Base-by-base conservation (phyloP, 2,888 invertebrate species). In the Harpagoxenus sublaevis region DNA sequence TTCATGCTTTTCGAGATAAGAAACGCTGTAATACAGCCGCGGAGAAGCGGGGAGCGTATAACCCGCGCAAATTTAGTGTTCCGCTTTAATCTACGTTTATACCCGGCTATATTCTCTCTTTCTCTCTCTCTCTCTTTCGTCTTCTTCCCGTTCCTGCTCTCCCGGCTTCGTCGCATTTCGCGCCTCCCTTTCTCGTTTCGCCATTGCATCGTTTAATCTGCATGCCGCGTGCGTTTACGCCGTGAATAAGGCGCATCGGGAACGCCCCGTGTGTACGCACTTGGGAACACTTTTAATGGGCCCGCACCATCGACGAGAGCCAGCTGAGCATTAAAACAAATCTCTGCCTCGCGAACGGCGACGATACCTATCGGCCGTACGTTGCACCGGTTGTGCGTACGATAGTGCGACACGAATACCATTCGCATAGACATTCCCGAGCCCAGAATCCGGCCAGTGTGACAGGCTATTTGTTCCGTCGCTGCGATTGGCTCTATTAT, bases 291-390 rank as follows among this genome's bases (percentile, higher is more conserved):
- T 85, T 87, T 88, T 89, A 89, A 89, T 90, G 87, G 90, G 23
- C 23, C 39, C 77, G 57, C 42, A 81, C 77, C 86, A 88, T 89
- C 89, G 83, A 83, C 81, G 78, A 70, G 73, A 73, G 63, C 63
- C 57, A 74, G 62, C 63, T 73, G 73, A 82, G 75, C 88, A 89
- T 89, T 89, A 86, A 89, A 89, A 89, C 89, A 82, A 89, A 89
- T 88, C 88, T 85, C 77, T 45, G 28, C 77, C 60, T 23, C 60
- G 51, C 74, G 57, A 84, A 89, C 79, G 84, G 62, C 77, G 77
- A 74, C 73, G 88, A 86, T 84, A 84, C 68, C 68, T 77, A 88
- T 85, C 86, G 84, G 48, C 74, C 79, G 63, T 83, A 73, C 79
- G 9, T 81, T 81, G 79, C 74, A 48, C 79, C 60, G 73, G 57